A percentile compares a stretch with the other conserved stretches of the same genome.
These are phyloP conservation scores for Thunnus albacares DNA, from an alignment of 2,797 vertebrate species.

Conservation along the genomic window DNA sequence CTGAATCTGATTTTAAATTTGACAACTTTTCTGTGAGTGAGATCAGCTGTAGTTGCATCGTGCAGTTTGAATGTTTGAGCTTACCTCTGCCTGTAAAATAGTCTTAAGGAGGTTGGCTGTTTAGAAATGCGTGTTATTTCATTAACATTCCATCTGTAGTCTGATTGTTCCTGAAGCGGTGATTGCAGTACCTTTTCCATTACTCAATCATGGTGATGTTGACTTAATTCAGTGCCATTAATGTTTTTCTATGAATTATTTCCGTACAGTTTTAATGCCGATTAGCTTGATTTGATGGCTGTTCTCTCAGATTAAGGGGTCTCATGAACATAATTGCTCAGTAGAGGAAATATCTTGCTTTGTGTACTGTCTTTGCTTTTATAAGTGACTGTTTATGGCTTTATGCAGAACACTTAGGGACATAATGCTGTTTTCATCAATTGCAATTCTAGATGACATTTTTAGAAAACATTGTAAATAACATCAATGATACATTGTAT, in stretches of 20 bases:
- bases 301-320: constrained; percentile 57
- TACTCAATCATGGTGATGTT: constrained; percentile 91
- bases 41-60: constrained; percentile 84
- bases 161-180: constrained; percentile 92
- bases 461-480: constrained; percentile 84
- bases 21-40: constrained; percentile 67
- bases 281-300: constrained; percentile 61
- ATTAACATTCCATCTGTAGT: constrained; percentile 95
- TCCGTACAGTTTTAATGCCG: constrained; percentile 63
- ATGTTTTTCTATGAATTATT: constrained; percentile 77
- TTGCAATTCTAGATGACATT: constrained; percentile 67
- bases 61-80: constrained; percentile 94
- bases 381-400: constrained; percentile 71
- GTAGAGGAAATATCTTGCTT: constrained; percentile 58
- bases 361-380: constrained; percentile 67
- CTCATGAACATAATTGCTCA: constrained; percentile 65
- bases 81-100: constrained; percentile 91
- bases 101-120: constrained; percentile 88
- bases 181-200: constrained; percentile 90
- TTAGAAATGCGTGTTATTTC: constrained; percentile 89
- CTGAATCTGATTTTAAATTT: constrained; percentile 81
- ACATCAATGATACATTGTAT: constrained; percentile 71
- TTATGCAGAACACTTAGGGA: constrained; percentile 67
- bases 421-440: constrained; percentile 69
- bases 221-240: constrained; percentile 96